Base-by-base conservation (phyloP, 2,888 invertebrate species). In the Cybosia mesomella region DNA sequence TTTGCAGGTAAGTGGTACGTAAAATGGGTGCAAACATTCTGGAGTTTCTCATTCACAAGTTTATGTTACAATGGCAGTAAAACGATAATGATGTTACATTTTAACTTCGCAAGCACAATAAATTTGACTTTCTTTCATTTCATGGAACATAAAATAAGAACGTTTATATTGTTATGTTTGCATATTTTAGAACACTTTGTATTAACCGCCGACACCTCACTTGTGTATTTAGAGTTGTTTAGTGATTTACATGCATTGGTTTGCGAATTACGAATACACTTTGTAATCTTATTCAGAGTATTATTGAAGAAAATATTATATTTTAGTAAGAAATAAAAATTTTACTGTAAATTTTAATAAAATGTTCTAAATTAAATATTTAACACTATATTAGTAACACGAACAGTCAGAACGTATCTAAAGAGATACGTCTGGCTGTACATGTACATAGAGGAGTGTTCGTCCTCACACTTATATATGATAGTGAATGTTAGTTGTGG, bases 41-140 rank as follows among this genome's bases (percentile, higher is more conserved):
- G 3, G 9, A 49, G 18, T n/a, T 2, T n/a, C n/a, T n/a, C n/a
- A n/a, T 49, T 49, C n/a, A n/a, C 49, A 9, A 49, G n/a, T 49
- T 18, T n/a, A 7, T 43, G 49, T 49, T 49, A 49, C n/a, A 49
- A 49, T 49, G 49, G 9, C 49, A 49, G 18, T 43, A 18, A 43
- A 49, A n/a, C n/a, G 9, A 54, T 54, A 54, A 54, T 54, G 11
- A 55, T 21, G 54, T 55, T 55, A 55, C 54, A 55, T 15, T 55
- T 55, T 55, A 55, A 55, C 54, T 22, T 55, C 21, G 2, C 54
- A 24, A 22, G 24, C 21, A 24, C 24, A 4, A 55, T 55, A 55
- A 55, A 24, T 55, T 55, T 21, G n/a, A 22, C 54, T 21, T 54
- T 2, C 21, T 54, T 13, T 55, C 11, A 55, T 24, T 13, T 22